Evolutionary conservation across 1,140 invertebrate genomes (phyloP), one percentile per base, ranked within the genome.

Genomic region (Oncopeltus fasciatus): DNA sequence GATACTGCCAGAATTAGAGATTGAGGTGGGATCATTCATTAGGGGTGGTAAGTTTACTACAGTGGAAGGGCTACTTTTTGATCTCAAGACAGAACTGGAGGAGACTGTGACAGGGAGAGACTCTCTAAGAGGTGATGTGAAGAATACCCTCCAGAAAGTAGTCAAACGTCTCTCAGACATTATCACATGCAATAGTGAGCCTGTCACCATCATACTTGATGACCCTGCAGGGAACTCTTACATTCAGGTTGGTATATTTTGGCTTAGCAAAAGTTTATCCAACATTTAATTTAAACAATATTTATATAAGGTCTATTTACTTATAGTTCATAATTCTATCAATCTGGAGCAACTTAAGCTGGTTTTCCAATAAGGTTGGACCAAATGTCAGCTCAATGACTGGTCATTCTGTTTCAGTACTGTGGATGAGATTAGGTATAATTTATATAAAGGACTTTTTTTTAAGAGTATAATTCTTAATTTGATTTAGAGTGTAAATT

Each of bases 181-280:
- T 18, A 80, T 94, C 9, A 71, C 92, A 18, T 75, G 80, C 18
- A 78, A 85, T 0, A 75, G 83, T 67, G 72, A 73, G n/a, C 57
- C 77, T 3, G 75, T 85, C 43, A 94, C 88, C 0, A 67, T 99
- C 2, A 73, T 97, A 18, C 72, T 99, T 47, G 91, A 98, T 74
- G 96, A 99, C 77, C 92, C 95, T 14, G 90, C 95, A 38, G 96
- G 96, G 14, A 98, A 98, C 74, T 96, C 92, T 69, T 98, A 96
- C 73, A 76, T 98, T 44, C 92, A 97, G 78, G 90, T 84, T 68
- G 61, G 62, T 62, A 4, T 65, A 11, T n/a, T n/a, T n/a, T n/a
- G n/a, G n/a, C n/a, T n/a, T n/a, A n/a, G n/a, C n/a, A n/a, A n/a
- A 31, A 20, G 4, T 12, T 31, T 28, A 11, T 9, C 8, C 8